Conservation (phyloP, 2,888 invertebrate genomes). For the Autographa pulchrina region DNA sequence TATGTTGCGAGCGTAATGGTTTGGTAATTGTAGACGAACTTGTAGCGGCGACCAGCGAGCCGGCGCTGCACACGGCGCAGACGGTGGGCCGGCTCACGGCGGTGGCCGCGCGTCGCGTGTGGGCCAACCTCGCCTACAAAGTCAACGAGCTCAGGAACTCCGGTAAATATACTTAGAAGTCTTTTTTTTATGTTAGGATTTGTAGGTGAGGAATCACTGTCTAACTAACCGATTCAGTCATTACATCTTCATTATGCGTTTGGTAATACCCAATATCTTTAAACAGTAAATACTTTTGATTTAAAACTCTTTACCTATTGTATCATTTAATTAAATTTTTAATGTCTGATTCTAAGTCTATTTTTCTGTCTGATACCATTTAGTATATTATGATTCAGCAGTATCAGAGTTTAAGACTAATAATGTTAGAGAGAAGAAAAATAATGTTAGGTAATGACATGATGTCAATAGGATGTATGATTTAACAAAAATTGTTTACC, state of each 20-base stretch:
- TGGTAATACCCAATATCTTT: too few relatives aligned
- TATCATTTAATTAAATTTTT: too few relatives aligned
- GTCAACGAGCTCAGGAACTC: slow-evolving; percentile 85
- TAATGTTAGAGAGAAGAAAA: too few relatives aligned
- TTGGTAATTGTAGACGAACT: slow-evolving; percentile 86
- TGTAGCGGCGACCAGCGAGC: slow-evolving; percentile 90
- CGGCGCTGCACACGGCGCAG: slow-evolving; percentile 92
- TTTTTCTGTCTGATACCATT: too few relatives aligned
- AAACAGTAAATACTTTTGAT: too few relatives aligned
- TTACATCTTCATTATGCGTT: too few relatives aligned
- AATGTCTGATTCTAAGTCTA: too few relatives aligned
- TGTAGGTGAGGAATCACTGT: background rate
- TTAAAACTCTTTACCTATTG: too few relatives aligned
- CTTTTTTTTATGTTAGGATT: background rate
- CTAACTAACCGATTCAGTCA: too few relatives aligned
- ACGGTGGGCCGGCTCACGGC: slow-evolving; percentile 92
- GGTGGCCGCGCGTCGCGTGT: slow-evolving; percentile 92
- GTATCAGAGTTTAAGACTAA: too few relatives aligned
- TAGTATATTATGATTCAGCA: too few relatives aligned
- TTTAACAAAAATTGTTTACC: background rate
- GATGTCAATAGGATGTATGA: background rate
- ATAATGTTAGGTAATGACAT: too few relatives aligned
- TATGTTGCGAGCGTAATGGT: slow-evolving; percentile 30
- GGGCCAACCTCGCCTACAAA: slow-evolving; percentile 91
- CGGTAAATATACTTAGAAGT: slow-evolving; percentile 65